Percentiles rank a stretch among this genome's conserved stretches.
phyloP scores from a whole-genome alignment of 2,113 vertebrate genomes.

The Spermophilus dauricus region DNA sequence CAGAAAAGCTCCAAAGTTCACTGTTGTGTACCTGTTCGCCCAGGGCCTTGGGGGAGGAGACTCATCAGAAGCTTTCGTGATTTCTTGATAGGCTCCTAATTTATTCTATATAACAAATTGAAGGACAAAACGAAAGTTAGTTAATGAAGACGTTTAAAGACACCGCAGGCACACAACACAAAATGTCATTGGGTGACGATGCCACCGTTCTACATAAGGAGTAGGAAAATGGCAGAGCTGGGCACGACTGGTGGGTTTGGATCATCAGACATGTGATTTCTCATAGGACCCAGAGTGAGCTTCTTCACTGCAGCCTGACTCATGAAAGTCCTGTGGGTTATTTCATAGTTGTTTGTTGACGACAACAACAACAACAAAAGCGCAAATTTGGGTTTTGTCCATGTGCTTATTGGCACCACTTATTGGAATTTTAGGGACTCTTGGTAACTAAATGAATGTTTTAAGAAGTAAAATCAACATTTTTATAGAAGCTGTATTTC shows the following conservation, averaged over 20 bases:
- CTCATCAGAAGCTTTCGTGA: not conserved
- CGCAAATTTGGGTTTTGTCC: not conserved
- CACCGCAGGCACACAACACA: not conserved
- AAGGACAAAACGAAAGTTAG: conserved; percentile 24
- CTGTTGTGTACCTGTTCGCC: not conserved
- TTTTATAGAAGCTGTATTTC: not conserved
- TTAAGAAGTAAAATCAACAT: conserved; percentile 7
- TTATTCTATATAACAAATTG: not conserved
- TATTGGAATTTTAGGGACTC: not conserved
- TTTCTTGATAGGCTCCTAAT: not conserved
- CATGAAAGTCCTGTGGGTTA: not conserved
- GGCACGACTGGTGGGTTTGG: not conserved
- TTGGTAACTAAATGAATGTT: not conserved
- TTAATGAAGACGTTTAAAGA: not conserved
- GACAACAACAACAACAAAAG: not conserved
- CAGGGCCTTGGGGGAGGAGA: not conserved
- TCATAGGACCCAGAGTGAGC: not conserved
- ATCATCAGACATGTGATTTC: not conserved
- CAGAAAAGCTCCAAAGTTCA: not conserved
- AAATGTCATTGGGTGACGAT: not conserved
- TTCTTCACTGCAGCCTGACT: not conserved
- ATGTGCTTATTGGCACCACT: not conserved
- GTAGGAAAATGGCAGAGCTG: not conserved
- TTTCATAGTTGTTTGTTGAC: not conserved
- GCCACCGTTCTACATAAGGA: not conserved